phyloP scores from a whole-genome alignment of 2,888 invertebrate species.

The Spicauda simplicius region DNA sequence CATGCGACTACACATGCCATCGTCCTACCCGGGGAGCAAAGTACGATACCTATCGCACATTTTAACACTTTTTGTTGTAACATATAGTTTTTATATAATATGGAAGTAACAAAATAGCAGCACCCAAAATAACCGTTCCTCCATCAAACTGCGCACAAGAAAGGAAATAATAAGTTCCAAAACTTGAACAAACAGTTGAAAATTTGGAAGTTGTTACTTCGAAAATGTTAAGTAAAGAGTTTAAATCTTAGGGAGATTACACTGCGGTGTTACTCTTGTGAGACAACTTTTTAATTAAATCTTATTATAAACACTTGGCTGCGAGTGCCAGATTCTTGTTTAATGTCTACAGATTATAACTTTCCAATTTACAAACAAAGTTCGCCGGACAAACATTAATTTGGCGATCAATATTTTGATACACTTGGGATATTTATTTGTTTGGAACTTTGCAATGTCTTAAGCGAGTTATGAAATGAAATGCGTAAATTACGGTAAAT shows the following conservation, averaged over 20 bases:
- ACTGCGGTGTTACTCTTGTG: constrained; percentile 4
- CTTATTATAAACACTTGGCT: constrained; percentile 26
- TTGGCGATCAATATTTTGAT: constrained; percentile 14
- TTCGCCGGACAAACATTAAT: constrained; percentile 9
- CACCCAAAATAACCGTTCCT: neutral
- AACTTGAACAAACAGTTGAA: neutral
- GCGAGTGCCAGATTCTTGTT: constrained; percentile 7
- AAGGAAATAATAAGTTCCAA: neutral
- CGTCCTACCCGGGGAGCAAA: too few relatives aligned
- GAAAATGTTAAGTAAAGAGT: constrained; percentile 22
- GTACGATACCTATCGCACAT: too few relatives aligned
- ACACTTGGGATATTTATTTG: neutral
- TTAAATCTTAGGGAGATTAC: neutral
- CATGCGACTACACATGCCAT: too few relatives aligned
- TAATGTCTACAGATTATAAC: constrained; percentile 22
- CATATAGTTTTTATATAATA: too few relatives aligned
- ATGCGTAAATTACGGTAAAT: too few relatives aligned
- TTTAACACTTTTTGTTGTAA: too few relatives aligned
- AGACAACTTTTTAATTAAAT: constrained; percentile 36
- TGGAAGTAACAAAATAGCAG: too few relatives aligned
- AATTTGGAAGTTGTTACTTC: constrained; percentile 18
- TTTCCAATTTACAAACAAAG: constrained; percentile 9
- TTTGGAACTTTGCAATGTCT: too few relatives aligned
- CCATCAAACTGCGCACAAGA: neutral
- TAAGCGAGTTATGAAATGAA: too few relatives aligned